phyloP scores from a whole-genome alignment of 30 jellyfish, hydroid and myxozoan species.

The Hydractinia symbiolongicarpus region DNA sequence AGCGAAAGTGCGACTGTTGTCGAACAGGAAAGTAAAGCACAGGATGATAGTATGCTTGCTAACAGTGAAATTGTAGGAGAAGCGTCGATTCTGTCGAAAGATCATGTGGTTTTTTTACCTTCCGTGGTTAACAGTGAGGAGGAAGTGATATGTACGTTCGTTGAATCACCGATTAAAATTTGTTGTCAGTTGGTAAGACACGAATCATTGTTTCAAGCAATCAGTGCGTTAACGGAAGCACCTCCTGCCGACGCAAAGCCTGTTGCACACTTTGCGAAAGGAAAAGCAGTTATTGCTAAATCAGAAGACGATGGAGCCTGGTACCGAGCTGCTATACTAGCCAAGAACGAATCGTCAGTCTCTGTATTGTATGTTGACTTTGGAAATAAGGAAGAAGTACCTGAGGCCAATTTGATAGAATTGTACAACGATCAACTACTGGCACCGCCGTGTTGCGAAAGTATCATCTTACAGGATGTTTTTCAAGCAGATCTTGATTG shows the following conservation, averaged over 20 bases:
- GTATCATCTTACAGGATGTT: slow-evolving; percentile 29
- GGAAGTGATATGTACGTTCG: background rate
- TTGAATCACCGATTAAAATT: background rate
- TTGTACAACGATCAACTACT: slow-evolving; percentile 8
- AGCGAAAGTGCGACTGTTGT: background rate
- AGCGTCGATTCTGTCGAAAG: background rate
- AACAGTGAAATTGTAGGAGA: background rate
- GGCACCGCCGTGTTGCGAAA: slow-evolving; percentile 27
- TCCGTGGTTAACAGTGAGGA: background rate
- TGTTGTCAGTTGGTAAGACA: background rate
- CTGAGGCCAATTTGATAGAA: background rate
- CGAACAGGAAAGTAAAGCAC: background rate
- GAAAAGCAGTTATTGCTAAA: background rate
- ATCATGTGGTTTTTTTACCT: background rate
- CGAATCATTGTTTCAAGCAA: background rate
- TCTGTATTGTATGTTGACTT: slow-evolving; percentile 17
- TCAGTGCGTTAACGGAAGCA: background rate
- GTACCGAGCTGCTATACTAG: slow-evolving; percentile 38
- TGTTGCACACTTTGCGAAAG: background rate
- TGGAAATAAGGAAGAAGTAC: slow-evolving; percentile 38
- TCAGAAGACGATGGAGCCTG: background rate
- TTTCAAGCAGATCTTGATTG: background rate
- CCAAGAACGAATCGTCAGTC: background rate
- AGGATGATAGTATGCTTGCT: background rate
- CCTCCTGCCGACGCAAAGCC: background rate